phyloP scores from a whole-genome alignment of 2,113 vertebrate species.

The Diadophis punctatus region DNA sequence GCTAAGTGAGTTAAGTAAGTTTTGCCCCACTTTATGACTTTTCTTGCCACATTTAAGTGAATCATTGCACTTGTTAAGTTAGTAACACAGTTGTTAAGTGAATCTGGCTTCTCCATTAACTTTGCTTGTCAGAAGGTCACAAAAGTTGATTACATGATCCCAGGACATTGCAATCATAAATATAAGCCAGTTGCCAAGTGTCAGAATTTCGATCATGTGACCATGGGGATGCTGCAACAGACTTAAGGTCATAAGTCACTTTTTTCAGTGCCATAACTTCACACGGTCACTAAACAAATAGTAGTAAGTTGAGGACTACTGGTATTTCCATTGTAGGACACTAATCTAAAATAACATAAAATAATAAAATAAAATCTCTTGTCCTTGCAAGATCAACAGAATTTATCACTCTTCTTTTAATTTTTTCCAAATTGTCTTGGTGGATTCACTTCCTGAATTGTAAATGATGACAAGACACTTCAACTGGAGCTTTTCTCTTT shows the following conservation, averaged over 20 bases:
- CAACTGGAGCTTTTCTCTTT: neutral
- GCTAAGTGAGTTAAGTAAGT: neutral
- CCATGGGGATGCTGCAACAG: neutral
- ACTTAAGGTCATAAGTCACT: neutral
- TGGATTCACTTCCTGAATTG: conserved; percentile 13
- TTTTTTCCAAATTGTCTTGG: neutral
- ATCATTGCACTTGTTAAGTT: neutral
- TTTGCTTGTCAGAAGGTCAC: neutral
- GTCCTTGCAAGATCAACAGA: fast-evolving
- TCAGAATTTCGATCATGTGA: neutral
- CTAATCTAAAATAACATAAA: neutral
- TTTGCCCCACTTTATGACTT: neutral
- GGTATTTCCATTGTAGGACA: neutral
- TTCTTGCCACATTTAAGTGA: neutral
- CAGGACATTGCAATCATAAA: neutral
- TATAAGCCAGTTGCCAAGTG: neutral
- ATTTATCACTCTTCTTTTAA: neutral
- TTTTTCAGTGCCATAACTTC: neutral
- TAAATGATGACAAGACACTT: neutral
- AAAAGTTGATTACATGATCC: neutral
- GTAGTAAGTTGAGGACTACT: neutral
- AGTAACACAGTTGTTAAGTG: neutral
- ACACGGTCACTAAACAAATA: neutral
- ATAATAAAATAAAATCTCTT: neutral
- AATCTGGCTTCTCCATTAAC: neutral